Evolutionary conservation across 2,888 invertebrate genomes (phyloP).

Genomic region (Epiperipatus broadwayi): DNA sequence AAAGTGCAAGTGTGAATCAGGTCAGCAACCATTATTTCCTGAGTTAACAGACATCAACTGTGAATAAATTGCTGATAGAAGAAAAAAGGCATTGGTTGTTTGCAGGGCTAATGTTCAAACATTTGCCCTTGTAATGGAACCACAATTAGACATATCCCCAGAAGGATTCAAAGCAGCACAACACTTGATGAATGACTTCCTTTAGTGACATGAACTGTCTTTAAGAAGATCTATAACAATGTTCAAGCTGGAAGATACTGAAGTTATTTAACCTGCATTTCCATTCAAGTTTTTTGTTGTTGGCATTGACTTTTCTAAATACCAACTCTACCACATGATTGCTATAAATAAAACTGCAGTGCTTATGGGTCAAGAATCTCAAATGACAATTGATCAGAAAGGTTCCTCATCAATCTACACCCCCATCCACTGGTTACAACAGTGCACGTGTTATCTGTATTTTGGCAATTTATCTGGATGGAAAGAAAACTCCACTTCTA

Average conservation of each 20-base stretch:
- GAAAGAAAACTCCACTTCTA: no score
- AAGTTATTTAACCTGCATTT: slow-evolving; percentile 11
- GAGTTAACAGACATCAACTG: slow-evolving; percentile 6
- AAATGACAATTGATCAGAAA: no score
- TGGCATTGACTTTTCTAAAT: slow-evolving; percentile 9
- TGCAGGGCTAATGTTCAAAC: slow-evolving; percentile 10
- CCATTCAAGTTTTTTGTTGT: slow-evolving; percentile 10
- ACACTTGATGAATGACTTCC: slow-evolving; percentile 10
- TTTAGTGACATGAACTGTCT: slow-evolving; percentile 12
- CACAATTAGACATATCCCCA: slow-evolving; percentile 7
- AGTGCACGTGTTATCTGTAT: no score
- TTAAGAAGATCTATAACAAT: slow-evolving; percentile 12
- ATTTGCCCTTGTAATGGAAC: slow-evolving; percentile 10
- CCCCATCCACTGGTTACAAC: no score
- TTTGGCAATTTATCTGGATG: no score
- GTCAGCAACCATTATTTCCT: slow-evolving; percentile 11
- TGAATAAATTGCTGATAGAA: slow-evolving; percentile 12
- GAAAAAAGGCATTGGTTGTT: slow-evolving; percentile 7
- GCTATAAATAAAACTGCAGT: no score
- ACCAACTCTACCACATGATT: no score
- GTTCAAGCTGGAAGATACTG: slow-evolving; percentile 10
- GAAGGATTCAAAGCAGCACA: slow-evolving; percentile 10
- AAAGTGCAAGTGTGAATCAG: slow-evolving; percentile 12
- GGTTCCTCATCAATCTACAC: no score
- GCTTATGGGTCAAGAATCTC: no score